phyloP scores from a whole-genome alignment of 2,888 invertebrate species.

The Lamproptera curius region DNA sequence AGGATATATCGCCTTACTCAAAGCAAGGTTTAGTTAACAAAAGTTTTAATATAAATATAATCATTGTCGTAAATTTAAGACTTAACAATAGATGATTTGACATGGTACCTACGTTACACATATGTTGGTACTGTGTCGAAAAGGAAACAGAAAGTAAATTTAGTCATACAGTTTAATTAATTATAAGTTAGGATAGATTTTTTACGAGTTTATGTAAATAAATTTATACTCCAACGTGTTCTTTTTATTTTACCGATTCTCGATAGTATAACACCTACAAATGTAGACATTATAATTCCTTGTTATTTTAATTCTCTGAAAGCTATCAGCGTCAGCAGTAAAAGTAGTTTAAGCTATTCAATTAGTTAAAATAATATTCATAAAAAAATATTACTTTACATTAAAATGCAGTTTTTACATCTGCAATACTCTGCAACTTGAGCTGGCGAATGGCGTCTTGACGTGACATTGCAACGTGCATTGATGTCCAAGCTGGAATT shows the following conservation, averaged over 20 bases:
- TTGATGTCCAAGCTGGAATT: constrained; percentile 52
- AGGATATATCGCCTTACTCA: no score
- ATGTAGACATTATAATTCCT: no score
- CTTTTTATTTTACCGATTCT: constrained; percentile 7
- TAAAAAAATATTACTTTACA: constrained; percentile 1
- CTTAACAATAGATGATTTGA: constrained; percentile 50
- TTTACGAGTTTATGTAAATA: constrained; percentile 55
- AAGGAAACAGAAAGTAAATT: constrained; percentile 39
- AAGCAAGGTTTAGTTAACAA: constrained; percentile 37
- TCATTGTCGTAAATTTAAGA: constrained; percentile 56
- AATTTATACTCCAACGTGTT: constrained; percentile 33
- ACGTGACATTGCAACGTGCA: constrained; percentile 59
- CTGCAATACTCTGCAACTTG: constrained; percentile 34
- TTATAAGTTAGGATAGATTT: constrained; percentile 47
- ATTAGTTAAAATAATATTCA: no score
- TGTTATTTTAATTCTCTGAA: no score
- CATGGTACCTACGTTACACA: constrained; percentile 45
- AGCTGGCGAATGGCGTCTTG: constrained; percentile 63
- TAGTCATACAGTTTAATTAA: constrained; percentile 54
- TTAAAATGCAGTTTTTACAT: constrained; percentile 27
- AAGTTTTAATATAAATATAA: constrained; percentile 32
- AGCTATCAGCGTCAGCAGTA: no score
- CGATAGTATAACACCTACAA: background rate
- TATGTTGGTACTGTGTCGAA: constrained; percentile 61
- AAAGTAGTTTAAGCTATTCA: no score